Evolutionary conservation across 2,888 invertebrate species (phyloP).

Genomic region (Monochamus alternatus): DNA sequence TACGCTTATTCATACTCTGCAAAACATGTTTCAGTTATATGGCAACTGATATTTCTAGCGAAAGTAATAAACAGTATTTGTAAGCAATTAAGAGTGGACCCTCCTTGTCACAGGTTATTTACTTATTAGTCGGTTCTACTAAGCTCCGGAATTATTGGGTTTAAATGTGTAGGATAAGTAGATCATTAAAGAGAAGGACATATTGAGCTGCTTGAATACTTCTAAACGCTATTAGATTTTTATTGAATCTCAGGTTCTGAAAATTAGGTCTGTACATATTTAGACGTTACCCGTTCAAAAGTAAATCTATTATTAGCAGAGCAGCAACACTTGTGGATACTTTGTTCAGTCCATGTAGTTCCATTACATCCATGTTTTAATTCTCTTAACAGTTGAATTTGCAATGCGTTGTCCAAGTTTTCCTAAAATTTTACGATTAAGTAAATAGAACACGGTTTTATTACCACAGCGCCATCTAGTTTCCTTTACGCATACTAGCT

Average conservation of each 20-base stretch:
- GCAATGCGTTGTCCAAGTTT: too few species aligned
- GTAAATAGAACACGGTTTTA: too few species aligned
- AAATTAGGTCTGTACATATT: conserved; percentile 38
- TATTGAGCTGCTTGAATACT: neutral
- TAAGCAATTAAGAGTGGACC: neutral
- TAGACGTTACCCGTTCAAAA: neutral
- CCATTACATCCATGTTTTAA: too few species aligned
- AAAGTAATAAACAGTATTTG: conserved; percentile 3
- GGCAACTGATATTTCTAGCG: neutral
- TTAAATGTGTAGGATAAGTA: neutral
- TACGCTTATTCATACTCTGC: neutral
- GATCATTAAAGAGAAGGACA: neutral
- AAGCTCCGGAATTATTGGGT: neutral
- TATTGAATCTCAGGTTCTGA: conserved; percentile 43
- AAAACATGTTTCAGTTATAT: neutral
- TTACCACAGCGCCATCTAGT: too few species aligned
- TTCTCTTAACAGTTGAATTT: too few species aligned
- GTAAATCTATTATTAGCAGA: neutral
- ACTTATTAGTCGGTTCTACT: neutral
- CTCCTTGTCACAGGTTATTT: neutral
- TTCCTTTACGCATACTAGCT: too few species aligned
- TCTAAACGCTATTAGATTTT: conserved; percentile 7
- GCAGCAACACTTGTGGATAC: neutral
- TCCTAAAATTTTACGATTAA: too few species aligned
- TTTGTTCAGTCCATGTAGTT: too few species aligned